A percentile compares a stretch with the other conserved stretches of the same genome.
Conservation (phyloP, 2,797 vertebrate genomes). For the Helicolenus hilgendorfi region DNA sequence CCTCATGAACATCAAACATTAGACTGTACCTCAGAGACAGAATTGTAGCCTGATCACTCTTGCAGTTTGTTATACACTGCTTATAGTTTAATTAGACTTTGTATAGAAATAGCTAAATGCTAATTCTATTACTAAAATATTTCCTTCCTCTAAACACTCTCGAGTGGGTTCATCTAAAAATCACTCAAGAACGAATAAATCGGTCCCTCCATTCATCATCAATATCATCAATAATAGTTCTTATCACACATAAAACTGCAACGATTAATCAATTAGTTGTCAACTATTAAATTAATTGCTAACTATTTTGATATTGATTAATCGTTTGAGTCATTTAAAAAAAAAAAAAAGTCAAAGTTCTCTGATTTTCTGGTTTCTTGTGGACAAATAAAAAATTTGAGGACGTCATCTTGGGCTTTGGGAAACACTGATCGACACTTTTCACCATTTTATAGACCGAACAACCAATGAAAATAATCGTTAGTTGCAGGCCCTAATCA, state of each 20-base stretch:
- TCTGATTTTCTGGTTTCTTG: too few relatives aligned
- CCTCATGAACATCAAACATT: not conserved
- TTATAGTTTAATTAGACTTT: not conserved
- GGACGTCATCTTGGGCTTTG: too few relatives aligned
- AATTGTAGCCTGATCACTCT: not conserved
- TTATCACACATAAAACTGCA: not conserved
- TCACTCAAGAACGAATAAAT: not conserved
- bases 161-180: not conserved
- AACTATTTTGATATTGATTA: too few relatives aligned
- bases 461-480: too few relatives aligned
- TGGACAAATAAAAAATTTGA: too few relatives aligned
- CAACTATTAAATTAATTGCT: too few relatives aligned
- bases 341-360: rapidly evolving
- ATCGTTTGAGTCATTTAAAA: too few relatives aligned
- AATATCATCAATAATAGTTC: not conserved
- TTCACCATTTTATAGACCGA: too few relatives aligned
- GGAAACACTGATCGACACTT: too few relatives aligned
- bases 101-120: not conserved
- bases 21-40: not conserved
- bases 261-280: too few relatives aligned
- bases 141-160: not conserved
- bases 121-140: not conserved
- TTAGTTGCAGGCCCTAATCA: not conserved
- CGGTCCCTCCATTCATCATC: not conserved
- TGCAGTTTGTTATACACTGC: not conserved